Conservation (phyloP, 2,888 invertebrate genomes). For the Cephus pulcher region DNA sequence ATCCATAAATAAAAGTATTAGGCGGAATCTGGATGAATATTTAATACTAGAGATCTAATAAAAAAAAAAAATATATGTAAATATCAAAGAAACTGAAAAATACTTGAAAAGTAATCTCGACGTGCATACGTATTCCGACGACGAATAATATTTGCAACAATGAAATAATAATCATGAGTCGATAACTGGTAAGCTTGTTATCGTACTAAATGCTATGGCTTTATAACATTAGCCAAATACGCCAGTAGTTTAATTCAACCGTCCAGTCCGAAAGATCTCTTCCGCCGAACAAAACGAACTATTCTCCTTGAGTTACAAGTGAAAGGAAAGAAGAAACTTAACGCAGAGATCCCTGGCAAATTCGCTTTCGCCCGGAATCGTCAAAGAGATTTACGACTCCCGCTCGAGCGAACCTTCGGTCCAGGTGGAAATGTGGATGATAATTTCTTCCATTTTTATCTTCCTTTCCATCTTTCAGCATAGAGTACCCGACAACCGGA, state of each 20-base stretch:
- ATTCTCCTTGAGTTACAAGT: background rate
- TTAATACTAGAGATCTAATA: background rate
- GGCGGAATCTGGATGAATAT: background rate
- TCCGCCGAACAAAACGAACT: slow-evolving; percentile 7
- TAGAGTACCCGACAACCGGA: background rate
- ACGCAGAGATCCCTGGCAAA: slow-evolving; percentile 1
- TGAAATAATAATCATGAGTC: background rate
- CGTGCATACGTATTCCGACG: no score
- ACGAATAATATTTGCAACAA: background rate
- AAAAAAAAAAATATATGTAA: background rate
- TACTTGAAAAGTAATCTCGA: background rate
- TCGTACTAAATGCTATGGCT: background rate
- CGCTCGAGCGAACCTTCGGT: background rate
- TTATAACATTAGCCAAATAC: background rate
- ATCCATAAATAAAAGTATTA: background rate
- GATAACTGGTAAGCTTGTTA: background rate
- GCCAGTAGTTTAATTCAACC: background rate
- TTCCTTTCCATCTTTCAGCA: background rate
- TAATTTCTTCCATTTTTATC: background rate
- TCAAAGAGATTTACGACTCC: slow-evolving; percentile 4
- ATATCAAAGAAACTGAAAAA: background rate
- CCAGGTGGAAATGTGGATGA: background rate
- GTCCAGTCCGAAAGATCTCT: background rate
- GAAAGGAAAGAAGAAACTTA: slow-evolving; percentile 13
- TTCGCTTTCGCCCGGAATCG: slow-evolving; percentile 4